Evolutionary conservation across 2,888 invertebrate species (phyloP).

Genomic region (Atherix ibis): DNA sequence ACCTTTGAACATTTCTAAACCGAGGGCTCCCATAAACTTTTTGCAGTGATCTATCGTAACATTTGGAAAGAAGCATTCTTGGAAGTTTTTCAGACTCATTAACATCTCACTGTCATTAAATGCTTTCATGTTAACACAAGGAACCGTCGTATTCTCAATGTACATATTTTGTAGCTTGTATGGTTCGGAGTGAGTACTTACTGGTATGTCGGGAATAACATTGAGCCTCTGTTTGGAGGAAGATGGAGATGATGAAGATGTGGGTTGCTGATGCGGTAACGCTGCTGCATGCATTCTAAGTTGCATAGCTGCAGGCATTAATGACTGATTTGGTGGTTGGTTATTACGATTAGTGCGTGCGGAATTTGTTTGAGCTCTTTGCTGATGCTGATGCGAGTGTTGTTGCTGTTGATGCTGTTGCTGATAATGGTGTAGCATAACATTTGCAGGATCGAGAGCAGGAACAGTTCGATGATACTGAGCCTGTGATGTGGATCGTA

Average conservation of each 20-base stretch:
- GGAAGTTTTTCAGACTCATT: slow-evolving; percentile 69
- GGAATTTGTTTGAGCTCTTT: slow-evolving; percentile 35
- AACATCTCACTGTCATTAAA: slow-evolving; percentile 65
- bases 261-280: slow-evolving; percentile 17
- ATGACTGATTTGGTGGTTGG: too few relatives aligned
- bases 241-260: too few relatives aligned
- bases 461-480: slow-evolving; percentile 9
- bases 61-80: slow-evolving; percentile 64
- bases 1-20: too few relatives aligned
- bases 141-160: slow-evolving; percentile 66
- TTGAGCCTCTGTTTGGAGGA: slow-evolving; percentile 44
- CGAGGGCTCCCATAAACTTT: slow-evolving; percentile 64
- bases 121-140: slow-evolving; percentile 76
- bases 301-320: too few relatives aligned
- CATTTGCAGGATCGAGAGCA: neutral
- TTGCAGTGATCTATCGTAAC: slow-evolving; percentile 59
- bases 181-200: slow-evolving; percentile 50
- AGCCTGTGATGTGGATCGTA: slow-evolving; percentile 31
- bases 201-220: slow-evolving; percentile 52
- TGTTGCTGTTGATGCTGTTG: slow-evolving; percentile 10
- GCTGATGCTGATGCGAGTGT: slow-evolving; percentile 17
- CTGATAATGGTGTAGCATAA: neutral
- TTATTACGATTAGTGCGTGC: too few relatives aligned
- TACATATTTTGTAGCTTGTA: slow-evolving; percentile 69
- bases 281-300: slow-evolving; percentile 17